Percentiles rank a stretch among this genome's conserved stretches.
Evolutionary conservation across 2,797 vertebrate genomes (phyloP).

Genomic region (Chelonia mydas): DNA sequence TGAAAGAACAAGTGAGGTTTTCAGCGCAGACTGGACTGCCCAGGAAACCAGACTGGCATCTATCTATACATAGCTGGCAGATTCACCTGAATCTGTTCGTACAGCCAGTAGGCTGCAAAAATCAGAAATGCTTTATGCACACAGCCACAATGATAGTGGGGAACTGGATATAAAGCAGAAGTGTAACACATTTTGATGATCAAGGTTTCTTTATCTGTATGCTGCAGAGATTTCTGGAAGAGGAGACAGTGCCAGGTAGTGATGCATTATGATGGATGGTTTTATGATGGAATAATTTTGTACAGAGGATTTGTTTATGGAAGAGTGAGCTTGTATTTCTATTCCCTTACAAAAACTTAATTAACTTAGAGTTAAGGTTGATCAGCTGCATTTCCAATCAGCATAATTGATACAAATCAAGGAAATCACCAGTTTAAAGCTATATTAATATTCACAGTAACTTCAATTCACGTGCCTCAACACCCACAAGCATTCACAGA

Average conservation of each 20-base stretch:
- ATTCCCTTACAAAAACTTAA: neutral
- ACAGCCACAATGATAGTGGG: neutral
- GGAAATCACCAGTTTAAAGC: neutral
- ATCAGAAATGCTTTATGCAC: rapidly evolving
- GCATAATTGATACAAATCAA: neutral
- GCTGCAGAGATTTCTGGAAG: neutral
- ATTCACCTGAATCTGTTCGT: neutral
- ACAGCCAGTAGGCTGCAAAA: neutral
- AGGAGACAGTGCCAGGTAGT: neutral
- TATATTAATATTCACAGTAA: neutral
- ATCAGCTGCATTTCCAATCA: neutral
- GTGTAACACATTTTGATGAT: neutral
- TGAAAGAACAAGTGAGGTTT: neutral
- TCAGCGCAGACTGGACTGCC: neutral
- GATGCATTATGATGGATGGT: neutral
- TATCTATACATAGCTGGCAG: neutral
- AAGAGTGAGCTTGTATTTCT: neutral
- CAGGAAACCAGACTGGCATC: neutral
- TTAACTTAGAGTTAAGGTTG: neutral
- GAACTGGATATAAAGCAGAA: neutral
- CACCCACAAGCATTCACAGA: slow-evolving; percentile 4
- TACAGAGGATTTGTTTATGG: neutral
- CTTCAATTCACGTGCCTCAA: slow-evolving; percentile 1
- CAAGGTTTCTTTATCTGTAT: neutral
- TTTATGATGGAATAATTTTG: neutral